Evolutionary conservation across 2,888 invertebrate species (phyloP).

Genomic region (Pseudolycoriella hygida): DNA sequence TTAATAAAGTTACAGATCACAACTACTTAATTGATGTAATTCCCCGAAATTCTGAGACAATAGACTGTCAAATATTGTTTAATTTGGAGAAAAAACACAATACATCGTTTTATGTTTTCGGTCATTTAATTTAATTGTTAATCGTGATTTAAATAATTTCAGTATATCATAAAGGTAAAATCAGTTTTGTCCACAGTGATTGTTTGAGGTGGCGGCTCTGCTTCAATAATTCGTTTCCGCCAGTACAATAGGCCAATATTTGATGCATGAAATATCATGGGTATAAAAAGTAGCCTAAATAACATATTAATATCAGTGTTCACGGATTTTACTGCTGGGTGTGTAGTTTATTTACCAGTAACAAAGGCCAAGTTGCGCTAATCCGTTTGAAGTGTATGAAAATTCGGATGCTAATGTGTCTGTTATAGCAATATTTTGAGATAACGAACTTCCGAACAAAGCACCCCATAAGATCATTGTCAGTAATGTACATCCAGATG

Average conservation of each 20-base stretch:
- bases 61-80: too few species aligned
- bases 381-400: slow-evolving; percentile 18
- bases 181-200: slow-evolving; percentile 12
- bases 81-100: too few species aligned
- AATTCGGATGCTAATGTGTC: slow-evolving; percentile 22
- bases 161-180: slow-evolving; percentile 11
- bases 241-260: slow-evolving; percentile 22
- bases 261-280: slow-evolving; percentile 16
- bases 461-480: slow-evolving; percentile 27
- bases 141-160: too few species aligned
- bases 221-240: slow-evolving; percentile 21
- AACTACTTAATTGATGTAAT: too few species aligned
- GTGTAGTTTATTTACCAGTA: slow-evolving; percentile 30
- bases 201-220: slow-evolving; percentile 17
- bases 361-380: slow-evolving; percentile 27
- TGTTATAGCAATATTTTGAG: slow-evolving; percentile 24
- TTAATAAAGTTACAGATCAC: too few species aligned
- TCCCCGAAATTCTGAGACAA: too few species aligned
- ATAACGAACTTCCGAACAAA: slow-evolving; percentile 20
- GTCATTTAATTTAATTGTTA: too few species aligned
- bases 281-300: slow-evolving; percentile 19
- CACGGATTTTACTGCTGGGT: too few species aligned
- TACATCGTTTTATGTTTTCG: too few species aligned
- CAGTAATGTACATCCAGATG: slow-evolving; percentile 20
- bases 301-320: too few species aligned